Evolutionary conservation across 2,113 vertebrate genomes (phyloP), one percentile per base, ranked within the genome.

Genomic region (Lipotes vexillifer): DNA sequence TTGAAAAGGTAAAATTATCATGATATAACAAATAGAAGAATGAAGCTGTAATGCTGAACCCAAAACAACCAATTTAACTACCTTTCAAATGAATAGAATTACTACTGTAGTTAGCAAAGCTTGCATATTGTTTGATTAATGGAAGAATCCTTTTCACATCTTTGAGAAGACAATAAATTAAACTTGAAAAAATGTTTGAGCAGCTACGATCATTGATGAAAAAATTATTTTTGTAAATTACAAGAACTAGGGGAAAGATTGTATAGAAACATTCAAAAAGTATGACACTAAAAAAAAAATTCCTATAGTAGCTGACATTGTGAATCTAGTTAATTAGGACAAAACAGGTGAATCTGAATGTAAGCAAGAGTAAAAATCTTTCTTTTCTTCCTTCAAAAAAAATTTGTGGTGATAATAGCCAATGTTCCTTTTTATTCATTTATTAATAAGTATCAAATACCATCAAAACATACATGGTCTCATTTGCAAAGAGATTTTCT

Each of bases 1-100:
- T 98, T 98, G 88, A 89, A 97, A 98, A 86, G 84, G 96, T 97
- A 96, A 96, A 95, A 97, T 95, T 97, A 98, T 96, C 81, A 81
- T 92, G 23, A 10, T 92, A 97, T 94, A 95, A 86, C 52, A 94
- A 89, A 91, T 23, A 74, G 44, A 94, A 97, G 81, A 97, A 97
- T 96, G 66, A 98, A 97, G 89, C 74, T 97, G 80, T 96, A 97
- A 97, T 97, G 90, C 63, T 97, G 81, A 94, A 57, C 71, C 68
- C n/a, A 89, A 95, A 97, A 71, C 88, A 94, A 96, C 90, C 94
- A 95, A 92, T 83, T 97, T 93, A 95, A 49, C 69, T 97, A 38
- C 63, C 87, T 92, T 66, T 86, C 90, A 88, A 98, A 65, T 84
- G 44, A 88, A 78, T 83, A 55, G 12, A 88, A 44, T 77, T 96